Conservation (phyloP, 1,140 invertebrate genomes). For the Bathynomus jamesi region DNA sequence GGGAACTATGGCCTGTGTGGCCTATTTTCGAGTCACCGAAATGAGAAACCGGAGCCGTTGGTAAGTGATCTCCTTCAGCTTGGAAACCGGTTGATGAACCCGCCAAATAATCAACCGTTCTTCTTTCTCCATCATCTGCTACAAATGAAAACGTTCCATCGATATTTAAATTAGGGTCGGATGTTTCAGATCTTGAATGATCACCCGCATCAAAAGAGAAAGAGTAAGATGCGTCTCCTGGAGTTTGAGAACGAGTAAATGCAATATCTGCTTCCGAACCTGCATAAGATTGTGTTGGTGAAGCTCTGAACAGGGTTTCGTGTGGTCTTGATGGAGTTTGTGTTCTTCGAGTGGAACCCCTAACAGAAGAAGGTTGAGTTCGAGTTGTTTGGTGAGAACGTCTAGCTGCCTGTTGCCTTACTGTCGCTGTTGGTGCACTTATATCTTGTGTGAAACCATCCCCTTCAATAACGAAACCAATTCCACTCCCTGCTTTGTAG, state of each 20-base stretch:
- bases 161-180: slow-evolving; percentile 26
- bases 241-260: too few relatives aligned
- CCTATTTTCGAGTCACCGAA: too few relatives aligned
- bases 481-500: slow-evolving; percentile 30
- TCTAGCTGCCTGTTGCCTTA: not conserved
- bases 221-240: slow-evolving; percentile 30
- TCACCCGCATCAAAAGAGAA: slow-evolving; percentile 36
- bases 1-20: too few relatives aligned
- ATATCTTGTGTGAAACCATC: slow-evolving; percentile 19
- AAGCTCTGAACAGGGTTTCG: not conserved
- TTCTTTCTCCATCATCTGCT: slow-evolving; percentile 28
- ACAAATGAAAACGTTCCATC: slow-evolving; percentile 24
- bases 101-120: slow-evolving; percentile 19
- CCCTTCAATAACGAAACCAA: slow-evolving; percentile 32
- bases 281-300: too few relatives aligned
- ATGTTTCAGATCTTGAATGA: slow-evolving; percentile 27
- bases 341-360: not conserved
- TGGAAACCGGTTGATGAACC: slow-evolving; percentile 23
- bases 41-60: slow-evolving; percentile 2
- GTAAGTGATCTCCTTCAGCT: slow-evolving; percentile 26
- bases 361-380: not conserved
- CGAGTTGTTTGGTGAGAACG: not conserved
- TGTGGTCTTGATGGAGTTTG: not conserved
- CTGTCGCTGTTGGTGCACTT: not conserved
- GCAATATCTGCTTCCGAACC: not conserved